Evolutionary conservation across 2,113 vertebrate genomes (phyloP).

Genomic region (Podarcis raffonei): DNA sequence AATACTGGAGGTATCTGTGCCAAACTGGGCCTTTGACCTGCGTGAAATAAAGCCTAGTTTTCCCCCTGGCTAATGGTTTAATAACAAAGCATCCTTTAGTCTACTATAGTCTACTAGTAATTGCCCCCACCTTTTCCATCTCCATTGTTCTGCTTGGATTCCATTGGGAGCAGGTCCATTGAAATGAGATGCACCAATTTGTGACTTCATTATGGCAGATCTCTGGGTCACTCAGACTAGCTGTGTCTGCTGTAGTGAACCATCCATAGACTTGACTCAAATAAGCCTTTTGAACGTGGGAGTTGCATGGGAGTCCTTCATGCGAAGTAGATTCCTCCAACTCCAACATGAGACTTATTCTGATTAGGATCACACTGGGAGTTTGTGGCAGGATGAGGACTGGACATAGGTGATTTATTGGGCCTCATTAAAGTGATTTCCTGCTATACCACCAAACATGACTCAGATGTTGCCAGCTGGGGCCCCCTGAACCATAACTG

Average conservation of each 20-base stretch:
- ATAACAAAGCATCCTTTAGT: neutral
- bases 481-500: neutral
- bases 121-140: neutral
- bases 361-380: neutral
- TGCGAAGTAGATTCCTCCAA: no score
- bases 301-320: neutral
- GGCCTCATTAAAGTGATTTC: neutral
- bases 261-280: neutral
- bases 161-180: neutral
- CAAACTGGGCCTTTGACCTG: no score
- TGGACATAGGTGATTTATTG: neutral
- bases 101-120: neutral
- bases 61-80: no score
- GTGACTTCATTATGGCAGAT: neutral
- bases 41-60: no score
- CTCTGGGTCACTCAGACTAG: neutral
- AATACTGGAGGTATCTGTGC: no score
- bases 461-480: no score
- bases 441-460: neutral
- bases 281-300: neutral
- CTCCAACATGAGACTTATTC: neutral
- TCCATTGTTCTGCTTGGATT: neutral
- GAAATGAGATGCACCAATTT: neutral
- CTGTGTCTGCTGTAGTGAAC: no score
- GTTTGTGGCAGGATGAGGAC: neutral